phyloP scores from a whole-genome alignment of 2,888 invertebrate genomes.

The Fragum sueziense region DNA sequence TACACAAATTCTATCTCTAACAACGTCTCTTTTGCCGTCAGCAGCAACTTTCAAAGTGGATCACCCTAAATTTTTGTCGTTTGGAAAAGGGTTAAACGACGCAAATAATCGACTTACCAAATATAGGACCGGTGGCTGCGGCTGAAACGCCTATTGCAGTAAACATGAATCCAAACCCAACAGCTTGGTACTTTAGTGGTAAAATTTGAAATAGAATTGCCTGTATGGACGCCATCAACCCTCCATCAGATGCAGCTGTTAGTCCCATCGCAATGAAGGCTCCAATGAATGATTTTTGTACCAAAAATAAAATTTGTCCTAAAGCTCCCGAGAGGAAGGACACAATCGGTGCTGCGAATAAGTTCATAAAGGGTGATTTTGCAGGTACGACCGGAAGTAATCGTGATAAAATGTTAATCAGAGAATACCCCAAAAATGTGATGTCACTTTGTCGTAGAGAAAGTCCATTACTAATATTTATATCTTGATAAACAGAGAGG shows the following conservation, averaged over 20 bases:
- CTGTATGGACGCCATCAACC: background rate
- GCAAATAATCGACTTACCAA: background rate
- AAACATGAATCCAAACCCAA: background rate
- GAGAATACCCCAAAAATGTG: background rate
- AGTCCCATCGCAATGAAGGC: background rate
- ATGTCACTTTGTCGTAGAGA: background rate
- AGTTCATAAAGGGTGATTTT: background rate
- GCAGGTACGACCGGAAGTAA: background rate
- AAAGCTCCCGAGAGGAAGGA: background rate
- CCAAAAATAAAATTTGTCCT: background rate
- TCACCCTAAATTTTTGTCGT: too few relatives aligned
- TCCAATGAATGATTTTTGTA: background rate
- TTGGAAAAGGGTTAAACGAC: too few relatives aligned
- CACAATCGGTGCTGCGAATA: background rate
- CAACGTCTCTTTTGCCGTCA: too few relatives aligned
- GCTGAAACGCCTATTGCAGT: background rate
- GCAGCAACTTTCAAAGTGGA: too few relatives aligned
- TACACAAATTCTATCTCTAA: too few relatives aligned
- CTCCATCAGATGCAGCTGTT: background rate
- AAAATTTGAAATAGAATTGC: background rate
- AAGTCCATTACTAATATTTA: background rate
- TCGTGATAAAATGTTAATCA: background rate
- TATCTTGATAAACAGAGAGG: background rate
- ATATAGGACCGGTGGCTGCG: slow-evolving; percentile 1
- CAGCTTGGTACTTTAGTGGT: background rate